Base-by-base conservation (phyloP, 2,888 invertebrate genomes). In the Ochlodes sylvanus region DNA sequence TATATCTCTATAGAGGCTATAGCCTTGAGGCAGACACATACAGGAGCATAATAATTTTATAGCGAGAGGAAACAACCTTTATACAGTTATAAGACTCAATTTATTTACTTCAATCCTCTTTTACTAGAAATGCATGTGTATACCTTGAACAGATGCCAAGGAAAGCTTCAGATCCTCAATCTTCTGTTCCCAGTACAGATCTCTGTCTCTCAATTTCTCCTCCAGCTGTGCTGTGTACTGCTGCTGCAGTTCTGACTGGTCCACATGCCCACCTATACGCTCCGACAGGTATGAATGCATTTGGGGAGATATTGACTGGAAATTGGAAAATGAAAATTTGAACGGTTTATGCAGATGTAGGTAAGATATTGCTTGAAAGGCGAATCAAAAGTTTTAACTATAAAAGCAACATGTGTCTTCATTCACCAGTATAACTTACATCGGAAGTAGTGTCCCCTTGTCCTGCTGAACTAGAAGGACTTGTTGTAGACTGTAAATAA, bases 101-200 rank as follows among this genome's bases (percentile, higher is more conserved):
- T 34, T 7, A n/a, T n/a, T n/a, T n/a, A n/a, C n/a, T n/a, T n/a
- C n/a, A n/a, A n/a, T n/a, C n/a, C n/a, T n/a, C n/a, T n/a, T n/a
- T n/a, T n/a, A n/a, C n/a, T n/a, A n/a, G n/a, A n/a, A n/a, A 2
- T 27, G 27, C 27, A 27, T 27, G 27, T 27, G 27, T 44, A 74
- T 85, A 96, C 96, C 96, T 95, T 97, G 97, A 2, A 96, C 95
- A 68, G 95, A 94, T n/a, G 90, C 84, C 5, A 89, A 78, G 52
- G 89, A 86, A 63, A 89, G 79, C 77, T 95, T 95, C 71, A 95
- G 87, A 73, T 95, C 95, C 70, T 94, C 94, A 70, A 95, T 82
- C 72, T 94, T 90, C 78, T 95, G 94, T 75, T 95, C 95, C 96
- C 96, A 96, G 72, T 81, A 86, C 0, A 77, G 69, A 71, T 93